Percentiles rank a stretch among this genome's conserved stretches.
Evolutionary conservation across 2,797 vertebrate species (phyloP).

Genomic region (Todus mexicanus): DNA sequence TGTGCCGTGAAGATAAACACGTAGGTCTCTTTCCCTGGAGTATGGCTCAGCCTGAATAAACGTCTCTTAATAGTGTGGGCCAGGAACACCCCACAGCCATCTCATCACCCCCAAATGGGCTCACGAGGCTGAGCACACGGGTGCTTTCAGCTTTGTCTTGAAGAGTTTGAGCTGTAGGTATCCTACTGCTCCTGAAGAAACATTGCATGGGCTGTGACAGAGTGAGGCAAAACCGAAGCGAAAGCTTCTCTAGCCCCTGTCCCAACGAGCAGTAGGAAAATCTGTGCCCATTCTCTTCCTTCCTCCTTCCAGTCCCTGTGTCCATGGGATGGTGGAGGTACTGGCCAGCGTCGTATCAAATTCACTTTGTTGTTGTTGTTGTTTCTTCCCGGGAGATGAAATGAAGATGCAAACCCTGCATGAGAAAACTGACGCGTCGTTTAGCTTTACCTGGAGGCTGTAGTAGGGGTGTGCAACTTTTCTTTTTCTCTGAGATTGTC

Average conservation of each 20-base stretch:
- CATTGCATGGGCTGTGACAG: accelerated
- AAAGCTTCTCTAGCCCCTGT: not conserved
- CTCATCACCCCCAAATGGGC: accelerated
- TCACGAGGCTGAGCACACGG: accelerated
- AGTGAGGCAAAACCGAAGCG: not conserved
- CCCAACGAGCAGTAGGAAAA: not conserved
- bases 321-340: not conserved
- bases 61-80: not conserved
- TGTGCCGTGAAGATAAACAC: not conserved
- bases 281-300: not conserved
- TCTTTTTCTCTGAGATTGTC: not conserved
- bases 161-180: not conserved
- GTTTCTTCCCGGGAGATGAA: not conserved
- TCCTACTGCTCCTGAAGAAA: not conserved
- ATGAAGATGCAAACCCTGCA: not conserved
- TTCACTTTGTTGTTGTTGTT: not conserved
- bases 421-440: not conserved
- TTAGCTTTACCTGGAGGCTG: not conserved
- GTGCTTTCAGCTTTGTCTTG: not conserved
- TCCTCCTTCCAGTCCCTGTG: not conserved
- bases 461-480: not conserved
- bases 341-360: not conserved
- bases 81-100: not conserved
- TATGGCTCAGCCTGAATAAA: not conserved
- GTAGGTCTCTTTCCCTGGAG: not conserved